Evolutionary conservation across 2,797 vertebrate species (phyloP), one percentile per base, ranked within the genome.

Genomic region (Pseudomugil gertrudae): DNA sequence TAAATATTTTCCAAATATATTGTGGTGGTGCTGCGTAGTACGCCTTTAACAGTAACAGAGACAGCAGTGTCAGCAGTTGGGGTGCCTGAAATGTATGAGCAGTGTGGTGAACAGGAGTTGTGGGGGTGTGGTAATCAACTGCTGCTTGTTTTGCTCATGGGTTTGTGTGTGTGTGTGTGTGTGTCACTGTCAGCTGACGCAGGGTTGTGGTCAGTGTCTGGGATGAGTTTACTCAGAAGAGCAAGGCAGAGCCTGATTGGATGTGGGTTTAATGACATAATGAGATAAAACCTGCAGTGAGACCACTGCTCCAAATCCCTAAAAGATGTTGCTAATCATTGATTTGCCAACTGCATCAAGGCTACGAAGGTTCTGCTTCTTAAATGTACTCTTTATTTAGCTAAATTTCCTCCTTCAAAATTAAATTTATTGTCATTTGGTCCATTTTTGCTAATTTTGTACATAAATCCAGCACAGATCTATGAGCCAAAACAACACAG

Each of bases 261-360:
- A 74, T 33, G n/a, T 13, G 61, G 27, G 51, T 73, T n/a, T 91
- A 91, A 92, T 87, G 73, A 88, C 83, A 88, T 90, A 90, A 93
- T 85, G 72, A 82, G 86, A 90, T 91, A 60, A 90, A 19, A 38
- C 52, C 56, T 56, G 59, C 24, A 56, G 45, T 78, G 58, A 81
- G 73, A 79, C 69, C 2, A 47, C 24, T 35, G 59, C 57, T 66
- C 48, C 50, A 27, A 64, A 33, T 56, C 62, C 71, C 65, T 48
- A n/a, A 35, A 51, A 30, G 63, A 68, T 35, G 58, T 19, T 72
- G 70, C 32, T 48, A 10, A 56, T 64, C 63, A 64, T 72, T 63
- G 59, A 65, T 78, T 17, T 19, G 6, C 40, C 63, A 27, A 52
- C 67, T 68, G 50, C 11, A 57, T 76, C 33, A 61, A 7, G 53